Conservation (phyloP, 2,797 vertebrate genomes). For the Threskiornis aethiopicus region DNA sequence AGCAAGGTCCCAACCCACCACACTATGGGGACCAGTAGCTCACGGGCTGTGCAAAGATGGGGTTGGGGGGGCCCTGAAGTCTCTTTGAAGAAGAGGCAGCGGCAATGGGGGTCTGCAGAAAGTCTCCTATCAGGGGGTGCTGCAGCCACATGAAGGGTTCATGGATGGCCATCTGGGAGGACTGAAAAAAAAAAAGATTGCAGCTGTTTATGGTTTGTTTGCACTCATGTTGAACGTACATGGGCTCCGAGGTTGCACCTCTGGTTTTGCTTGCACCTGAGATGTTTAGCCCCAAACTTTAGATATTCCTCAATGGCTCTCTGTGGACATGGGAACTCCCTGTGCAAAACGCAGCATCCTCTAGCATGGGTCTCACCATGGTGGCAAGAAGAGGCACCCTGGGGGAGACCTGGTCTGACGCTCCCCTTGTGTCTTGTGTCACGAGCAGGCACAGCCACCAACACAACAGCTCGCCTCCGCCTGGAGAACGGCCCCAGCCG, state of each 20-base stretch:
- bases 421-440: not conserved
- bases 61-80: not conserved
- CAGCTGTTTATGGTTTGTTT: not conserved
- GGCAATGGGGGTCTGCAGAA: not conserved
- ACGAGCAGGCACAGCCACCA: not conserved
- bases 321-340: not conserved
- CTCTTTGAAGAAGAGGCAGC: not conserved
- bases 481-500: not conserved
- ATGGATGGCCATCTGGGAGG: not conserved
- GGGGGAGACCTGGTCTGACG: not conserved
- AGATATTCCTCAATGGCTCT: not conserved
- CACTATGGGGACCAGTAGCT: not conserved
- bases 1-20: not conserved
- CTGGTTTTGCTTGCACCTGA: not conserved
- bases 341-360: not conserved
- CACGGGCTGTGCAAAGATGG: not conserved
- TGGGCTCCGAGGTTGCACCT: not conserved
- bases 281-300: not conserved
- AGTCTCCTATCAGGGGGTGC: not conserved
- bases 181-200: too few species aligned
- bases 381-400: not conserved
- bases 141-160: accelerated
- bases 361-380: not conserved
- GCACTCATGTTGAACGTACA: not conserved
- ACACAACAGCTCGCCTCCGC: not conserved